A percentile compares a stretch with the other conserved stretches of the same genome.
These are phyloP conservation scores for Drosophila willistoni DNA, from an alignment of 1,140 invertebrate genomes.

Conservation along the genomic window DNA sequence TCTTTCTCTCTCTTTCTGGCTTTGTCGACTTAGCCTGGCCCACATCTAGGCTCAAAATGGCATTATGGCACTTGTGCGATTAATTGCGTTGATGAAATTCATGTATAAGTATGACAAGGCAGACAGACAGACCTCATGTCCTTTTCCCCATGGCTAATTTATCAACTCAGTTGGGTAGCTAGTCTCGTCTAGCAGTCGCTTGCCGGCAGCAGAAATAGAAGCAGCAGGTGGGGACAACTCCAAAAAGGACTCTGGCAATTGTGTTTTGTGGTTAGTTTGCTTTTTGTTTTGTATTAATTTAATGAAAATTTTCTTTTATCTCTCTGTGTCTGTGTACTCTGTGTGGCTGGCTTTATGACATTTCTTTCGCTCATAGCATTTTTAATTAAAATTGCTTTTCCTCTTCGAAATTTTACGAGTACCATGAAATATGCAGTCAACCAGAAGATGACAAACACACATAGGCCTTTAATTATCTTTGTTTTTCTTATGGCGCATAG, in stretches of 20 bases:
- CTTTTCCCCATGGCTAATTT: conserved; percentile 7
- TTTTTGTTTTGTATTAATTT: conserved; percentile 56
- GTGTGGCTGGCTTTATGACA: conserved; percentile 20
- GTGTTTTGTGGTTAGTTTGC: conserved; percentile 58
- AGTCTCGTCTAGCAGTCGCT: background rate
- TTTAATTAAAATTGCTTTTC: conserved; percentile 7
- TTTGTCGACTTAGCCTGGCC: conserved; percentile 15
- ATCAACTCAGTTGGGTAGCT: background rate
- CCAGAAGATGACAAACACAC: too few relatives aligned
- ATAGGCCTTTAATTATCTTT: too few relatives aligned
- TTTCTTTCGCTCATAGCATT: conserved; percentile 4
- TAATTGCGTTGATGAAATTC: conserved; percentile 78
- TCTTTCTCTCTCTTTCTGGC: conserved; percentile 1
- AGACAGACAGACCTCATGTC: conserved; percentile 9
- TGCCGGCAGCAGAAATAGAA: background rate
- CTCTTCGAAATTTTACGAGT: background rate
- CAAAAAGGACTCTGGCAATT: background rate
- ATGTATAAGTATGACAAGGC: conserved; percentile 41
- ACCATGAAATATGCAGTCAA: too few relatives aligned
- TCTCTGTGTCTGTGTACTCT: conserved; percentile 1
- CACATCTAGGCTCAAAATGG: conserved; percentile 30
- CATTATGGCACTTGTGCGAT: conserved; percentile 62
- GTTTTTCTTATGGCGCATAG: too few relatives aligned
- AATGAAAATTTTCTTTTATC: conserved; percentile 67
- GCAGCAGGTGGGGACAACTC: background rate